Conservation (phyloP, 1,140 invertebrate species). For the Adelges cooleyi region DNA sequence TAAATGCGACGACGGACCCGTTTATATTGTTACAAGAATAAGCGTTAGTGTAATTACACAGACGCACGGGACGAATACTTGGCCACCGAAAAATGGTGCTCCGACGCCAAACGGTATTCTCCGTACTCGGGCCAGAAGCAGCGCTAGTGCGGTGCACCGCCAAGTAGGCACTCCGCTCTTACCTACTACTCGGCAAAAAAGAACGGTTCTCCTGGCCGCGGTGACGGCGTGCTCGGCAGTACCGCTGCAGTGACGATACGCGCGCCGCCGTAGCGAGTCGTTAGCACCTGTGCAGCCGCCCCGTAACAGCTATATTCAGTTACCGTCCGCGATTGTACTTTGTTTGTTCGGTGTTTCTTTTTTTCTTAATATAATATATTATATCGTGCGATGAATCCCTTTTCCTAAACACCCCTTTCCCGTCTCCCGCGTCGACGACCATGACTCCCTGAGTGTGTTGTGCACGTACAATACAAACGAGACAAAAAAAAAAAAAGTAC, state of each 20-base stretch:
- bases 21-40: too few species aligned
- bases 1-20: too few species aligned
- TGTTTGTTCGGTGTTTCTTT: not conserved
- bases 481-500: too few species aligned
- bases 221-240: conserved; percentile 6
- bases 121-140: not conserved
- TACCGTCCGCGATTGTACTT: not conserved
- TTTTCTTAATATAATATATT: not conserved
- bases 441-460: not conserved
- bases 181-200: conserved; percentile 16
- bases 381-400: not conserved
- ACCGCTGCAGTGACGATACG: not conserved
- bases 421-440: too few species aligned
- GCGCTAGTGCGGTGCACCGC: conserved; percentile 18
- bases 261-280: not conserved
- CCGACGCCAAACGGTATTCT: not conserved
- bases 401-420: too few species aligned
- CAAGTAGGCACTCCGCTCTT: too few species aligned
- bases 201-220: conserved; percentile 18
- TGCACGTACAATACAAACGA: too few species aligned
- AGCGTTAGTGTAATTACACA: too few species aligned
- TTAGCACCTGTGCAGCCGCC: not conserved
- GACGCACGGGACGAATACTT: too few species aligned
- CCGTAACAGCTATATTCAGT: not conserved
- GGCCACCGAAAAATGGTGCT: too few species aligned